phyloP scores from a whole-genome alignment of 2,797 vertebrate genomes.

The Macroramphosus scolopax region DNA sequence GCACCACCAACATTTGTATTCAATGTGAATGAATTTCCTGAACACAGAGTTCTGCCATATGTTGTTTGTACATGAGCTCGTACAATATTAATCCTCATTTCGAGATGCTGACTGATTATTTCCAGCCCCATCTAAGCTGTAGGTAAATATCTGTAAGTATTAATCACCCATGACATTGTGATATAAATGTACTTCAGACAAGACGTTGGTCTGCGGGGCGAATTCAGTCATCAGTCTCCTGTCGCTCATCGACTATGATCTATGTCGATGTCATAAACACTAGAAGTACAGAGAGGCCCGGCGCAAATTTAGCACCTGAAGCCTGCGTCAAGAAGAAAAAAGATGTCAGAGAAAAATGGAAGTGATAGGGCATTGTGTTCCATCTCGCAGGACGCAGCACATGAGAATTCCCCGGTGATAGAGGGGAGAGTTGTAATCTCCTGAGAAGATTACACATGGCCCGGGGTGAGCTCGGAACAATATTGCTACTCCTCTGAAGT shows the following conservation, averaged over 20 bases:
- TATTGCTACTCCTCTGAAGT: constrained; percentile 65
- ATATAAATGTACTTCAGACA: not conserved
- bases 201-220: not conserved
- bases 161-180: not conserved
- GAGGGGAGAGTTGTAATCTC: constrained; percentile 65
- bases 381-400: constrained; percentile 44
- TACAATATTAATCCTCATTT: constrained; percentile 21
- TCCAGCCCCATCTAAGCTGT: not conserved
- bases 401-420: constrained; percentile 42
- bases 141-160: not conserved
- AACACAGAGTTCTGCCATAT: constrained; percentile 28
- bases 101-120: not conserved
- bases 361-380: constrained; percentile 44
- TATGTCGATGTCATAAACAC: constrained; percentile 18
- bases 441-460: constrained; percentile 73
- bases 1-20: constrained; percentile 30
- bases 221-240: constrained; percentile 1
- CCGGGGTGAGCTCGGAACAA: constrained; percentile 64
- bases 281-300: not conserved
- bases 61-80: constrained; percentile 20
- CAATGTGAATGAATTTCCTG: constrained; percentile 37
- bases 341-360: constrained; percentile 39
- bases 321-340: constrained; percentile 20
- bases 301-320: constrained; percentile 27
- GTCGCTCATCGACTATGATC: constrained; percentile 12